Base-by-base conservation (phyloP, 2,888 invertebrate genomes). In the Acholoe squamosa region DNA sequence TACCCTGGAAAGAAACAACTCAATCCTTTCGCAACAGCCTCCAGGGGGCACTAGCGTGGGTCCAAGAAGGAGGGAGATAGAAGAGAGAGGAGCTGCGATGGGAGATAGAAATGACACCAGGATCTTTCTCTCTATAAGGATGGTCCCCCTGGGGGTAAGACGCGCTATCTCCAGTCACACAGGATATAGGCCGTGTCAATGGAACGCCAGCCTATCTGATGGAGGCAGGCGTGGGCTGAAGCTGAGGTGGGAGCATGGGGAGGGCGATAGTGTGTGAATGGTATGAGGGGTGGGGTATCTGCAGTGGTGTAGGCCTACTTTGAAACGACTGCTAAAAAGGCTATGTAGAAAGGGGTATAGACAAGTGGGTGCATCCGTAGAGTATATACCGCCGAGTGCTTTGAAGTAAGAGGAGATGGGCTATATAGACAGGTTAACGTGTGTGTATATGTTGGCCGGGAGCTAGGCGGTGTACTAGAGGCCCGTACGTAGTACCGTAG, bases 91-190 rank as follows among this genome's bases (percentile, higher is more conserved):
- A 19, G 61, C 19, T 19, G n/a, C 61, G 61, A 19, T 3, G 28
- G 71, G n/a, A 71, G 71, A 71, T 71, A 71, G 25, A 71, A 71
- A 71, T 71, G 71, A 71, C 71, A 71, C 71, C 25, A n/a, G 31
- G 71, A 71, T 71, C 71, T 71, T 71, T 71, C 71, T 71, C 71
- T 71, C 71, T 71, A 71, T 71, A 71, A 71, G 71, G 71, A 71
- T 71, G n/a, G 71, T 71, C 71, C 71, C 71, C 71, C 25, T 28
- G 71, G 71, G 71, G 25, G 43, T 43, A 5, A 25, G 31, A 25
- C 71, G 71, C 71, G 31, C 71, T 71, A 71, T 71, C 71, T 71
- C n/a, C n/a, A 28, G 71, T 25, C 71, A 25, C 28, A 25, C 71
- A 71, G 71, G 71, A 71, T 71, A 71, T 71, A 71, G 71, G 71